phyloP scores from a whole-genome alignment of 2,113 vertebrate species.

The Platichthys flesus region DNA sequence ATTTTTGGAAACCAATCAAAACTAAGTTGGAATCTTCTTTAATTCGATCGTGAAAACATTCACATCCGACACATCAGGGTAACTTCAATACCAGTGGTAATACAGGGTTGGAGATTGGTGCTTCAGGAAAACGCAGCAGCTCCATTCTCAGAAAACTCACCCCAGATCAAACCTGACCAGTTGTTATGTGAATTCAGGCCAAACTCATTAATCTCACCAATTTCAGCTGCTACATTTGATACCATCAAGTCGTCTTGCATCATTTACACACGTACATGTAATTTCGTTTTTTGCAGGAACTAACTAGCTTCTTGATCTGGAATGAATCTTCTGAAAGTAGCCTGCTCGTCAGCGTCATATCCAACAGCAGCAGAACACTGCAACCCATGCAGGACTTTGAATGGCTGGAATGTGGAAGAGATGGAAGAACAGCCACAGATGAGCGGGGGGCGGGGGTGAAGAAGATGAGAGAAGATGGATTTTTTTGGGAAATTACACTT shows the following conservation, averaged over 20 bases:
- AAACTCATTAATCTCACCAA: constrained; percentile 18
- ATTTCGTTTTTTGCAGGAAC: not conserved
- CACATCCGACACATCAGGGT: constrained; percentile 68
- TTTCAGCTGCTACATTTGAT: no score
- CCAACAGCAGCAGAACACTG: constrained; percentile 65
- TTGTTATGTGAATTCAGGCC: constrained; percentile 12
- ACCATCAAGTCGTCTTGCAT: not conserved
- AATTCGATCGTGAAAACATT: constrained; percentile 71
- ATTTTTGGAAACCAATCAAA: constrained; percentile 50
- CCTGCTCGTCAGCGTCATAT: constrained; percentile 44
- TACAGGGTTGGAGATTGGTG: constrained; percentile 61
- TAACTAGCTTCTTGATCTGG: constrained; percentile 41
- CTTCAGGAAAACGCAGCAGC: constrained; percentile 52
- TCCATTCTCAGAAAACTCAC: constrained; percentile 63
- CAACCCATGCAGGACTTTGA: constrained; percentile 69
- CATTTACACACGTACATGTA: not conserved
- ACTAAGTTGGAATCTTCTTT: constrained; percentile 73
- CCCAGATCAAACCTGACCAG: constrained; percentile 52
- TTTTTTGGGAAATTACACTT: constrained; percentile 72
- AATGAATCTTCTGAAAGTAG: constrained; percentile 56
- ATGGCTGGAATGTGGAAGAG: constrained; percentile 62
- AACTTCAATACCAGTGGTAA: constrained; percentile 62
- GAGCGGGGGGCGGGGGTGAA: constrained; percentile 30
- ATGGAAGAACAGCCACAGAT: constrained; percentile 59
- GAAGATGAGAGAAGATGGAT: constrained; percentile 77